phyloP scores from a whole-genome alignment of 2,797 vertebrate species.

The Fistularia commersonii region DNA sequence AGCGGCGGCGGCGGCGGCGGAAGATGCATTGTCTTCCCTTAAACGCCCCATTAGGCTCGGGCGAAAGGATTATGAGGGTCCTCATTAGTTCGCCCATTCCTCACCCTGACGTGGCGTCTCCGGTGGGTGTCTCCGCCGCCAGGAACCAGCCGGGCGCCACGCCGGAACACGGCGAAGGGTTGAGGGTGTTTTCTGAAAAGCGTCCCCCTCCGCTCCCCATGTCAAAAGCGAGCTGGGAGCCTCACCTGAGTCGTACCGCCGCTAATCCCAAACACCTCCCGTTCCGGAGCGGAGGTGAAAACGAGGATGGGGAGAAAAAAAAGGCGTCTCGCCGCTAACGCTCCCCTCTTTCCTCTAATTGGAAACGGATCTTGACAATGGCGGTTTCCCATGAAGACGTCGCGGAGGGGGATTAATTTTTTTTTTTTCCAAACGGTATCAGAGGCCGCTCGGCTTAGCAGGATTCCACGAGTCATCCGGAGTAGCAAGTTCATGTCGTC shows the following conservation, averaged over 20 bases:
- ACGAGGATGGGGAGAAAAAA: constrained; percentile 13
- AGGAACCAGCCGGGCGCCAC: constrained; percentile 59
- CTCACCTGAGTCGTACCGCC: constrained; percentile 16
- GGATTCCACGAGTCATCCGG: constrained; percentile 47
- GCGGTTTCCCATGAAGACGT: constrained; percentile 45
- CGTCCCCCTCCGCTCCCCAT: not conserved
- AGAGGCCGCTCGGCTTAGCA: constrained; percentile 52
- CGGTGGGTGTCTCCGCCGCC: constrained; percentile 59
- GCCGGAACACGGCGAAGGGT: constrained; percentile 34
- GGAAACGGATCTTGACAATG: constrained; percentile 47
- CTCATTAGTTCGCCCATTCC: constrained; percentile 77
- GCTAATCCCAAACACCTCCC: constrained; percentile 23
- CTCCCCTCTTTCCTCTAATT: constrained; percentile 42
- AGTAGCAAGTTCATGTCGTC: constrained; percentile 34
- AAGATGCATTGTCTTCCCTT: constrained; percentile 79
- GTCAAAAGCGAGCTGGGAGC: constrained; percentile 7
- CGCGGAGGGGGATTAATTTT: constrained; percentile 61
- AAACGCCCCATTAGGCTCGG: constrained; percentile 78
- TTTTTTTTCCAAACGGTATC: constrained; percentile 48
- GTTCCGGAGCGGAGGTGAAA: constrained; percentile 16
- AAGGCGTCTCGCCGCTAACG: constrained; percentile 26
- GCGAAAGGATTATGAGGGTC: constrained; percentile 77
- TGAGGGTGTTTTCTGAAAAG: constrained; percentile 37
- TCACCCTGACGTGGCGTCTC: constrained; percentile 73
- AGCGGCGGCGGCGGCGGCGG: constrained; percentile 68